Percentiles rank a stretch among this genome's conserved stretches.
Conservation (phyloP, 1,140 invertebrate species). For the Eumeta japonica region DNA sequence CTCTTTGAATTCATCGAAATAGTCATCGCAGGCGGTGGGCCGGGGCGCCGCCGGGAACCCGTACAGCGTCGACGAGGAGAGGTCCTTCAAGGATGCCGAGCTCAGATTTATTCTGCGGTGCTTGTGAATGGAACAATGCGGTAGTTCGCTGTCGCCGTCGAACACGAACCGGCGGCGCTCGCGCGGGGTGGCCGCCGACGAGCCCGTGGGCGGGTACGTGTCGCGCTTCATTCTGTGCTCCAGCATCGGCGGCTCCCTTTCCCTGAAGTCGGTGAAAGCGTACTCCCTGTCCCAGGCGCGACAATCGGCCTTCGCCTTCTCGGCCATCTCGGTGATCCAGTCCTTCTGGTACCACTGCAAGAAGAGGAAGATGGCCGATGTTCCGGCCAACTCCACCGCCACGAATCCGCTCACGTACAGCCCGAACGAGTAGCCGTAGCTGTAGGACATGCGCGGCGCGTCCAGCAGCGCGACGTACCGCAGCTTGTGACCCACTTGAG, state of each 20-base stretch:
- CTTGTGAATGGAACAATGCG: constrained; percentile 50
- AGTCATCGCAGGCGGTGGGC: constrained; percentile 45
- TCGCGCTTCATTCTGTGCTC: constrained; percentile 49
- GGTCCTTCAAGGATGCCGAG: constrained; percentile 59
- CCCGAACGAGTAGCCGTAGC: constrained; percentile 84
- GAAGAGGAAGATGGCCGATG: constrained; percentile 83
- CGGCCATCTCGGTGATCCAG: constrained; percentile 51
- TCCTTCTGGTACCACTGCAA: constrained; percentile 64
- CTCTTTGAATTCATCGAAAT: constrained; percentile 51
- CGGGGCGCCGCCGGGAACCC: constrained; percentile 58
- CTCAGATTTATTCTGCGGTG: constrained; percentile 52
- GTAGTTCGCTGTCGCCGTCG: constrained; percentile 50
- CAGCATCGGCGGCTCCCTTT: constrained; percentile 39
- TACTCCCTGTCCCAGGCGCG: constrained; percentile 49
- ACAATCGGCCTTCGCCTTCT: constrained; percentile 48
- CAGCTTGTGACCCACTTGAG: constrained; percentile 83
- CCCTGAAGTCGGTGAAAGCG: constrained; percentile 42
- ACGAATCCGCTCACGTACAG: constrained; percentile 83
- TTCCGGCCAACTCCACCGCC: constrained; percentile 78
- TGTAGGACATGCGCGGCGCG: constrained; percentile 78
- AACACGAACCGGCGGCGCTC: constrained; percentile 56
- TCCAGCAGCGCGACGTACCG: constrained; percentile 74
- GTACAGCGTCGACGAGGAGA: constrained; percentile 55
- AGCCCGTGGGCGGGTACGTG: constrained; percentile 48
- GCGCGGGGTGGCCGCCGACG: constrained; percentile 48